Evolutionary conservation across 2,113 vertebrate genomes (phyloP).

Genomic region (Mormyrus iriodes): DNA sequence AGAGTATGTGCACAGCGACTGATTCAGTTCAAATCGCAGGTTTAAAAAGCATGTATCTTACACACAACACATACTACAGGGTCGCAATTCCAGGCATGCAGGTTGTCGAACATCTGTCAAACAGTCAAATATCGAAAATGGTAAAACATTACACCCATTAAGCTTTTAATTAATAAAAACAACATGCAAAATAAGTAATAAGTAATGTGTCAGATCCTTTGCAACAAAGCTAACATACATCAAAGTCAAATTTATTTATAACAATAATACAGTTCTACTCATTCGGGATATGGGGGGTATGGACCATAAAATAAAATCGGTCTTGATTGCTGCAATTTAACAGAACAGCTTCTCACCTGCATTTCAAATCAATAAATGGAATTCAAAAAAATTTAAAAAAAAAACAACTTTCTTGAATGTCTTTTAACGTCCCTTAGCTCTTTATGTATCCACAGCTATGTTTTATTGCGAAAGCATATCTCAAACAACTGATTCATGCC

Average conservation of each 20-base stretch:
- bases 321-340: neutral
- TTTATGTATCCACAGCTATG: neutral
- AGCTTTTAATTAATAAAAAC: neutral
- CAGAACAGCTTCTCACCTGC: neutral
- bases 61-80: neutral
- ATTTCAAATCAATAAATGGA: neutral
- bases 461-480: neutral
- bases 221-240: neutral
- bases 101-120: neutral
- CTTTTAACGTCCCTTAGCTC: neutral
- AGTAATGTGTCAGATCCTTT: neutral
- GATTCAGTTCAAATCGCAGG: neutral
- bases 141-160: neutral
- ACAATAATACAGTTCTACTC: neutral
- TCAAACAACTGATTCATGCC: neutral
- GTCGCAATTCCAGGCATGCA: neutral
- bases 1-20: neutral
- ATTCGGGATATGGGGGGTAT: neutral
- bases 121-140: neutral
- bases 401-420: neutral
- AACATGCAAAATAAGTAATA: neutral
- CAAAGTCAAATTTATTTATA: neutral
- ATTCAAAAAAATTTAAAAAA: neutral
- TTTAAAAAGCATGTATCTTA: neutral
- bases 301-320: neutral